Base-by-base conservation (phyloP, 2,113 vertebrate genomes). In the Redunca redunca region DNA sequence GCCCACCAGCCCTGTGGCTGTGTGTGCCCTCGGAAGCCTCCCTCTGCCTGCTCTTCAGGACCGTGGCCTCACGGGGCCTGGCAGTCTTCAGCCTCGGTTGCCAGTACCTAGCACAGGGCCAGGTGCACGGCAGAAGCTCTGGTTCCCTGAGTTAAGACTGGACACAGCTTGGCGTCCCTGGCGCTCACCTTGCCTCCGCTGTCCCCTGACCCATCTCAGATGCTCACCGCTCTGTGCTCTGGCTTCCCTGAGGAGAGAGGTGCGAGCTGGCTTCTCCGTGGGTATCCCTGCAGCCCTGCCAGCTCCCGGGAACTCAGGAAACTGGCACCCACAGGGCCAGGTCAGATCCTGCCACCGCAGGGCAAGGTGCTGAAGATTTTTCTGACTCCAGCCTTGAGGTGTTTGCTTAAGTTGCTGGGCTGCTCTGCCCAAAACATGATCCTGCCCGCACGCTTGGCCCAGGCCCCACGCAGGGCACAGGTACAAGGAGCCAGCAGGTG, bases 351-450 rank as follows among this genome's bases (percentile, higher is more conserved):
- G 14, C 25, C n/a, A 9, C 90, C 14, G 5, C 77, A 94, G 58
- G 91, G 15, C 91, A 90, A 55, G n/a, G 52, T 28, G 62, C 53
- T 9, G 58, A 88, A 91, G 95, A 89, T n/a, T 64, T 87, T 46
- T 53, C 74, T 96, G 88, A 93, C 93, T 94, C 82, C 81, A 84
- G 90, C 83, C 94, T 93, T 43, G 55, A 98, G 95, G 60, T 95
- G 43, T 97, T 98, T 97, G 86, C 74, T 84, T 92, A 97, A 98
- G 96, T 97, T 86, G 46, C 86, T 92, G 67, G 92, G 55, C 91
- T 46, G 91, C 82, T 97, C 93, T 97, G 94, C 95, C 89, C 87
- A 83, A 97, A 94, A 98, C 96, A 94, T 58, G 86, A 97, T 92
- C 89, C 91, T 85, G 67, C 93, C 97, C 83, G 97, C 94, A 96